These are phyloP conservation scores for Planococcus citri DNA, from an alignment of 1,140 invertebrate species.

Conservation along the genomic window DNA sequence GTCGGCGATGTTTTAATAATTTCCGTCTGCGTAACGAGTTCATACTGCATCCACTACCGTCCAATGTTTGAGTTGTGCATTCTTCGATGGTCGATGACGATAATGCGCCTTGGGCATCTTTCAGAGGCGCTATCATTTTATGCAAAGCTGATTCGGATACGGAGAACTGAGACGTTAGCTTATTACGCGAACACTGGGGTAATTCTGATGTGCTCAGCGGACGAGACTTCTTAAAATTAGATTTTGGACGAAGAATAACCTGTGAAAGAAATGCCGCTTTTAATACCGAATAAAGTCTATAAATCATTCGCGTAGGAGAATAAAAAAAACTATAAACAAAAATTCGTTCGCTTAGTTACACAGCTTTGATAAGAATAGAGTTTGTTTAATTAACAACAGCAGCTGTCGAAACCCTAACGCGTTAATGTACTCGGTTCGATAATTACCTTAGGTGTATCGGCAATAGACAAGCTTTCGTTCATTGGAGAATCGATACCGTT, in stretches of 20 bases:
- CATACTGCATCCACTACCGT: slow-evolving; percentile 39
- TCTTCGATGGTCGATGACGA: slow-evolving; percentile 47
- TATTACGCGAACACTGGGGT: slow-evolving; percentile 27
- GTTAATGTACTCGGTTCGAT: not conserved
- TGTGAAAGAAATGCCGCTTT: slow-evolving; percentile 26
- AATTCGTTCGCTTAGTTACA: not conserved
- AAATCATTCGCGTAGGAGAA: not conserved
- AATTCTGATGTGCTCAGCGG: slow-evolving; percentile 28
- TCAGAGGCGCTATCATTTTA: slow-evolving; percentile 34
- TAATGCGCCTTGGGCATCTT: slow-evolving; percentile 28
- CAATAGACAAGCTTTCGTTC: not conserved
- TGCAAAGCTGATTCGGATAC: slow-evolving; percentile 78
- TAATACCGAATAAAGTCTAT: no score
- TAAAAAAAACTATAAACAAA: not conserved
- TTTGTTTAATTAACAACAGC: not conserved
- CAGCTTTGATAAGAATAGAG: not conserved
- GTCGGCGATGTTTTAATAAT: slow-evolving; percentile 46
- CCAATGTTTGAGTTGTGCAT: slow-evolving; percentile 36
- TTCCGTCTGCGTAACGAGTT: slow-evolving; percentile 50
- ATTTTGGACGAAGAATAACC: slow-evolving; percentile 40
- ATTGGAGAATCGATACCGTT: slow-evolving; percentile 13
- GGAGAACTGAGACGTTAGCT: slow-evolving; percentile 46
- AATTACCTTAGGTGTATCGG: slow-evolving; percentile 8
- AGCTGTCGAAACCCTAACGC: not conserved
- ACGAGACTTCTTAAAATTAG: slow-evolving; percentile 37